Conservation (phyloP, 2,113 vertebrate genomes). For the Seriola quinqueradiata region DNA sequence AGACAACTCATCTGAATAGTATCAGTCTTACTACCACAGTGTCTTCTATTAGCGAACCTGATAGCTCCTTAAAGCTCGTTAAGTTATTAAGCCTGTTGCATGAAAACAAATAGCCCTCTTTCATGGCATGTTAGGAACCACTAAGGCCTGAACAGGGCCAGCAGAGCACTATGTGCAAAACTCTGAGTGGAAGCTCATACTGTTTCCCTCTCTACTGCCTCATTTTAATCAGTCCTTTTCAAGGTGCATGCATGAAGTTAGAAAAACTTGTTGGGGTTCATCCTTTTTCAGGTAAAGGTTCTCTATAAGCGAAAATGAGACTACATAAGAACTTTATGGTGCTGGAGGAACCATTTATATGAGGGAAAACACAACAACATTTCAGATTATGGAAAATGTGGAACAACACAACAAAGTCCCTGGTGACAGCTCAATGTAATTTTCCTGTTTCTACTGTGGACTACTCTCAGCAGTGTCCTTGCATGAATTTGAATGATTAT, state of each 20-base stretch:
- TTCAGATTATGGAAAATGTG: too few species aligned
- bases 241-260: slow-evolving; percentile 6
- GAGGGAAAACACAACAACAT: too few species aligned
- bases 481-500: too few species aligned
- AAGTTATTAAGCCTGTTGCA: too few species aligned
- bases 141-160: slow-evolving; percentile 21
- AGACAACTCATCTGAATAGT: not conserved
- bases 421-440: too few species aligned
- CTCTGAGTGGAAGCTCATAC: slow-evolving; percentile 16
- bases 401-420: too few species aligned
- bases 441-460: too few species aligned
- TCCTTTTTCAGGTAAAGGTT: not conserved
- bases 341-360: not conserved
- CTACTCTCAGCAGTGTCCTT: too few species aligned
- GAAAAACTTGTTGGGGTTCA: slow-evolving; percentile 10
- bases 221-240: slow-evolving; percentile 42
- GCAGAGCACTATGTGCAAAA: slow-evolving; percentile 23
- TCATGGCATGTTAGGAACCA: slow-evolving; percentile 27
- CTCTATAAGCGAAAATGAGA: not conserved
- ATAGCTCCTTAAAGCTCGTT: slow-evolving; percentile 29
- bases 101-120: slow-evolving; percentile 20
- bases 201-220: slow-evolving; percentile 22
- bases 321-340: not conserved
- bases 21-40: not conserved
- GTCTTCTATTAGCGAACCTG: slow-evolving; percentile 6